Conservation (phyloP, 23 tunicate genomes). For the Phallusia fumigata region DNA sequence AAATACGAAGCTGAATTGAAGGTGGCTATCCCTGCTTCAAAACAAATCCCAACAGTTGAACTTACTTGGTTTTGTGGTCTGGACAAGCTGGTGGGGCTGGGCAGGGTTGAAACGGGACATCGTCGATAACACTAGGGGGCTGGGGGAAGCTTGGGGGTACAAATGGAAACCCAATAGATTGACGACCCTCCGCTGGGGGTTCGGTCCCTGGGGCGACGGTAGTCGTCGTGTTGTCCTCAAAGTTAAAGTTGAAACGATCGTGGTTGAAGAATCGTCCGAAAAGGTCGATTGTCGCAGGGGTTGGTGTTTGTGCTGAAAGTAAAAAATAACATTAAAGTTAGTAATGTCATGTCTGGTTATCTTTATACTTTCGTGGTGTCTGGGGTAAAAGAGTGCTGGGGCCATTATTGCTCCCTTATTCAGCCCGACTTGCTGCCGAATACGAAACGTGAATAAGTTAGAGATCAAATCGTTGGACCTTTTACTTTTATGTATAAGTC, state of each 20-base stretch:
- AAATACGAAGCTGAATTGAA: too few relatives aligned
- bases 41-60: not conserved
- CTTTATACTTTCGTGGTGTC: too few relatives aligned
- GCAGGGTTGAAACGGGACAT: not conserved
- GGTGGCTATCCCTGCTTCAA: too few relatives aligned
- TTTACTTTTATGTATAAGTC: too few relatives aligned
- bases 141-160: not conserved
- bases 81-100: not conserved
- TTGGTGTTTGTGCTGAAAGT: not conserved
- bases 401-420: too few relatives aligned
- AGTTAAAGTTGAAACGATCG: not conserved
- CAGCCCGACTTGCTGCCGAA: too few relatives aligned
- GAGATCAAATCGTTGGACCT: too few relatives aligned
- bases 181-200: not conserved
- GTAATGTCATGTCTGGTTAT: too few relatives aligned
- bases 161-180: not conserved
- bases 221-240: not conserved
- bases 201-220: not conserved
- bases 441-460: too few relatives aligned
- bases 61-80: not conserved
- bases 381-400: too few relatives aligned
- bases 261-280: not conserved
- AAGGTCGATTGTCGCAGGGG: not conserved
- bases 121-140: not conserved
- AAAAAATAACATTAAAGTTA: too few relatives aligned